Conservation (phyloP, 2,113 vertebrate genomes). For the Oceanodroma tethys region DNA sequence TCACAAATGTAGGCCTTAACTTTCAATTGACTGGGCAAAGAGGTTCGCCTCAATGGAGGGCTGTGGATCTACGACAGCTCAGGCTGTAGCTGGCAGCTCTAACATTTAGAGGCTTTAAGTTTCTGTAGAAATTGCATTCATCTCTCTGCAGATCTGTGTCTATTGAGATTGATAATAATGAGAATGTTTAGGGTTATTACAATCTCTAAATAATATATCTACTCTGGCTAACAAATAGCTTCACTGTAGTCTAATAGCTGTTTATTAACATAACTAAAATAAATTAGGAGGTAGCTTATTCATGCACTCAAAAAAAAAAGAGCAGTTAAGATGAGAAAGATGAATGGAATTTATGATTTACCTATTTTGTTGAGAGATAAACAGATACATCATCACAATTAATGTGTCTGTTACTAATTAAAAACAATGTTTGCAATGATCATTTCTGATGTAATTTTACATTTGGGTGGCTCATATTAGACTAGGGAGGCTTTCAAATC, state of each 20-base stretch:
- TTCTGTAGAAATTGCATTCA: not conserved
- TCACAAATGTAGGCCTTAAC: not conserved
- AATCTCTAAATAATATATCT: conserved; percentile 31
- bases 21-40: not conserved
- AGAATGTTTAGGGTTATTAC: conserved; percentile 28
- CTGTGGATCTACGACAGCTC: not conserved
- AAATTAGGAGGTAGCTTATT: conserved; percentile 31
- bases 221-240: conserved; percentile 29
- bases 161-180: conserved; percentile 23
- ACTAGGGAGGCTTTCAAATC: not conserved
- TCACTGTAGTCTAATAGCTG: not conserved
- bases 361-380: not conserved
- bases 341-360: conserved; percentile 34
- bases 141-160: not conserved
- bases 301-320: not conserved
- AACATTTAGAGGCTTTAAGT: not conserved
- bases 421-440: not conserved
- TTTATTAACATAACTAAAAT: conserved; percentile 49
- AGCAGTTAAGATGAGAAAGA: not conserved
- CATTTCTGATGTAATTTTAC: conserved; percentile 25
- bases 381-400: conserved; percentile 40
- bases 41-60: not conserved
- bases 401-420: conserved; percentile 38
- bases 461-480: not conserved
- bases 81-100: not conserved